phyloP scores from a whole-genome alignment of 2,113 vertebrate species.

The Myrmophylax atrothorax region DNA sequence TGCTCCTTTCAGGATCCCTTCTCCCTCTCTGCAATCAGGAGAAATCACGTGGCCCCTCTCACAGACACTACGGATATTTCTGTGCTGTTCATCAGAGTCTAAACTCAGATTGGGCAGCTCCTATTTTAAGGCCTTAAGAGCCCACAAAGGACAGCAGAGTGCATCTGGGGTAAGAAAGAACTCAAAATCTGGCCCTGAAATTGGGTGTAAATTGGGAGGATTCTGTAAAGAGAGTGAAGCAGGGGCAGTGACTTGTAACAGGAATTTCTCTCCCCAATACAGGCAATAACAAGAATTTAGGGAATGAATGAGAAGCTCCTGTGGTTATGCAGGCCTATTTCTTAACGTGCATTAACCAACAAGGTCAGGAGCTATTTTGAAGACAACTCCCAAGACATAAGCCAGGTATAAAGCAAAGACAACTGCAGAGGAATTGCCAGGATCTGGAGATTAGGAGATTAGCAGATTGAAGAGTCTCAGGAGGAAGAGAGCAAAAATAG shows the following conservation, averaged over 20 bases:
- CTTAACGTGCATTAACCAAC: conserved; percentile 1
- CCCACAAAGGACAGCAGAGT: not conserved
- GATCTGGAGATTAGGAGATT: conserved; percentile 57
- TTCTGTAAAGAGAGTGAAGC: not conserved
- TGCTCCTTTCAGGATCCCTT: not conserved
- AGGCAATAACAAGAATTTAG: not conserved
- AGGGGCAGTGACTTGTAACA: not conserved
- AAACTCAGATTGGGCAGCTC: not conserved
- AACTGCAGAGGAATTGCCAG: not conserved
- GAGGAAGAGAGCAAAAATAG: conserved; percentile 15
- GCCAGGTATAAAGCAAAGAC: conserved; percentile 42
- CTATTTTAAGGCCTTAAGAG: conserved; percentile 26
- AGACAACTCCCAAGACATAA: conserved; percentile 9
- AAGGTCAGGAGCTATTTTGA: conserved; percentile 55
- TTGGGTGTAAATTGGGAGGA: not conserved
- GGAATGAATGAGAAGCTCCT: not conserved
- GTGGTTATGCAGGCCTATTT: not conserved
- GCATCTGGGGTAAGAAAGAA: not conserved
- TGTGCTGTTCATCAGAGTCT: not conserved
- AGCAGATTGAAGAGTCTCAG: conserved; percentile 46
- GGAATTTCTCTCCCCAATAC: not conserved
- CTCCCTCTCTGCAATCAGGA: not conserved
- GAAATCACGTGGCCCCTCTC: not conserved
- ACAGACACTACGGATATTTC: not conserved
- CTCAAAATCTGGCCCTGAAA: not conserved